Base-by-base conservation (phyloP, 1,140 invertebrate genomes). In the Linepithema humile region DNA sequence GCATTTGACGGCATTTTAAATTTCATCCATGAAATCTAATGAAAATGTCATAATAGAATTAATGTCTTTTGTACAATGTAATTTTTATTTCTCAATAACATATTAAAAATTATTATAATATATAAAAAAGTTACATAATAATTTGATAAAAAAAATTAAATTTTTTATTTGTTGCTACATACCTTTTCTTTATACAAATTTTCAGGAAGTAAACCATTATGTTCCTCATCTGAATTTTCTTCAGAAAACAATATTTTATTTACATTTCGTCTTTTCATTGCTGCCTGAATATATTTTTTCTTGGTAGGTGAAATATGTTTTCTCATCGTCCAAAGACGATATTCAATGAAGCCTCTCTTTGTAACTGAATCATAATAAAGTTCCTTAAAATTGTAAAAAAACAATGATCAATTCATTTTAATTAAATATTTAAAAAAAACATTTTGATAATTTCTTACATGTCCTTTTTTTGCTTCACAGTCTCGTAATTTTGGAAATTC, bases 11-110 rank as follows among this genome's bases (percentile, higher is more conserved):
- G 17, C 32, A 62, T 38, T 2, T 62, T 62, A 38, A 62, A 62
- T 38, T 62, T 62, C n/a, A 62, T 62, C 59, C 59, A 62, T 62
- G 32, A 62, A 35, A 62, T 62, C n/a, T 62, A 4, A 62, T 45
- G 29, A 17, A 59, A 3, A 32, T 59, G 12, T 4, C 26, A 59
- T n/a, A 59, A 59, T 15, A 12, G 29, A 29, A n/a, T n/a, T n/a
- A n/a, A n/a, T n/a, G n/a, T n/a, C n/a, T n/a, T n/a, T n/a, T n/a
- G n/a, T n/a, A n/a, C n/a, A 29, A 59, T 10, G 17, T 26, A 50
- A 7, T n/a, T n/a, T 55, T 20, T 29, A 26, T 55, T 10, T 55
- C 2, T 10, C 23, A 55, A 26, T n/a, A 55, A 6, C 23, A 26
- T 55, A 23, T 26, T 55, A 26, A 29, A 55, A 55, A 23, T 23